Evolutionary conservation across 2,888 invertebrate species (phyloP), one percentile per base, ranked within the genome.

Genomic region (Orthonychiurus folsomi): DNA sequence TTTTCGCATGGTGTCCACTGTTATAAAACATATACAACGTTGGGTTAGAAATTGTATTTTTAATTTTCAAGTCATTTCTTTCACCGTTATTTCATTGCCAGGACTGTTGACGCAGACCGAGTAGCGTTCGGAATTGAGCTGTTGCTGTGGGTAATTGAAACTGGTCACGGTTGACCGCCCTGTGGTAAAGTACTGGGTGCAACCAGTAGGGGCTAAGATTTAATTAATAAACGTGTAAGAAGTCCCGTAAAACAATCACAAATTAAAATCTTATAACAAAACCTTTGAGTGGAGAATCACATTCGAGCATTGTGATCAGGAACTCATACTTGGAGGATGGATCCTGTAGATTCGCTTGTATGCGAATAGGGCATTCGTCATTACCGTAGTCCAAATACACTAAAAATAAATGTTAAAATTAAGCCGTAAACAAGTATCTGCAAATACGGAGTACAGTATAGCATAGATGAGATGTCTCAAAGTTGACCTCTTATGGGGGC

Each of bases 61-160:
- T n/a, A n/a, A n/a, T n/a, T n/a, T n/a, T n/a, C n/a, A n/a, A n/a
- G n/a, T n/a, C n/a, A n/a, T n/a, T n/a, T n/a, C n/a, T n/a, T n/a
- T 52, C 5, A 21, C n/a, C 5, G 23, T 52, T 9, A n/a, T 52
- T 20, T 3, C 5, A n/a, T 56, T 18, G 52, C 62, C 62, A 25
- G 50, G 25, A 12, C 57, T 9, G 24, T 58, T 55, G 52, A 62
- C 53, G 26, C 63, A 63, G 21, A 54, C 59, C 27, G 28, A 53
- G 55, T 63, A 63, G n/a, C 20, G 25, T 28, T 63, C 54, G n/a
- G 59, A 37, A 24, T 63, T 63, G 15, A 59, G 48, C 25, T 63
- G 63, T 26, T 60, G 60, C n/a, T 53, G 24, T 18, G 58, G 64
- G 27, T 61, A 64, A 47, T 64, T 64, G 48, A 64, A 64, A 28